Percentiles rank a stretch among this genome's conserved stretches.
Conservation (phyloP, 1,140 invertebrate species). For the Nephotettix cincticeps region DNA sequence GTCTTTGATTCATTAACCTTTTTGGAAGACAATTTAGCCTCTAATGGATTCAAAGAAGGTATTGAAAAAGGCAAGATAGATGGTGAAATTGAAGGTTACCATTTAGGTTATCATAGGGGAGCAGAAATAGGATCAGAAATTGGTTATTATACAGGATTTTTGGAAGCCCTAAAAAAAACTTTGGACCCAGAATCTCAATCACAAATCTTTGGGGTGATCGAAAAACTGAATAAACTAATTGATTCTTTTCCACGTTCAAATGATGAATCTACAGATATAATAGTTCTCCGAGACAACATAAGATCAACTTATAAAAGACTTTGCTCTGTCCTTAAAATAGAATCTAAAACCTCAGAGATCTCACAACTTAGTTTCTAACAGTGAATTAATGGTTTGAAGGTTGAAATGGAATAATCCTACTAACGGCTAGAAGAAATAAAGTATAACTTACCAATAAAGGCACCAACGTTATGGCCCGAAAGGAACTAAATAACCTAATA, state of each 20-base stretch:
- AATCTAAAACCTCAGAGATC: conserved; percentile 32
- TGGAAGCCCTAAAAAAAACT: conserved; percentile 20
- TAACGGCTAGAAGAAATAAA: too few relatives aligned
- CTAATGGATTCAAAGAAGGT: conserved; percentile 42
- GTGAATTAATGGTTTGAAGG: too few relatives aligned
- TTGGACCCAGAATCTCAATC: neutral
- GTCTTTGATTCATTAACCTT: conserved; percentile 43
- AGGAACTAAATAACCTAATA: conserved; percentile 54
- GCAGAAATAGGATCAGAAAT: conserved; percentile 45
- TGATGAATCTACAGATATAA: conserved; percentile 40
- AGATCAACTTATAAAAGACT: conserved; percentile 44
- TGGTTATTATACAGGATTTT: conserved; percentile 44
- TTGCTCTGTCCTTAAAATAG: conserved; percentile 43
- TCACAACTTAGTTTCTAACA: conserved; percentile 23
- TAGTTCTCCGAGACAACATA: conserved; percentile 38
- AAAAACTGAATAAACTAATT: conserved; percentile 39
- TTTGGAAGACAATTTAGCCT: conserved; percentile 39
- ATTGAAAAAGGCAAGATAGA: conserved; percentile 39
- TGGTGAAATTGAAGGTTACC: conserved; percentile 44
- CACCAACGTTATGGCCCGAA: neutral
- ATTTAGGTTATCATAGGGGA: conserved; percentile 46
- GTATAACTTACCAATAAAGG: too few relatives aligned
- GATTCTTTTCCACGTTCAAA: conserved; percentile 42
- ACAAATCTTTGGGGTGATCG: conserved; percentile 15
- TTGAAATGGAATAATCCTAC: too few relatives aligned